phyloP scores from a whole-genome alignment of 2,888 invertebrate genomes.

The Trissoscelio sp. region DNA sequence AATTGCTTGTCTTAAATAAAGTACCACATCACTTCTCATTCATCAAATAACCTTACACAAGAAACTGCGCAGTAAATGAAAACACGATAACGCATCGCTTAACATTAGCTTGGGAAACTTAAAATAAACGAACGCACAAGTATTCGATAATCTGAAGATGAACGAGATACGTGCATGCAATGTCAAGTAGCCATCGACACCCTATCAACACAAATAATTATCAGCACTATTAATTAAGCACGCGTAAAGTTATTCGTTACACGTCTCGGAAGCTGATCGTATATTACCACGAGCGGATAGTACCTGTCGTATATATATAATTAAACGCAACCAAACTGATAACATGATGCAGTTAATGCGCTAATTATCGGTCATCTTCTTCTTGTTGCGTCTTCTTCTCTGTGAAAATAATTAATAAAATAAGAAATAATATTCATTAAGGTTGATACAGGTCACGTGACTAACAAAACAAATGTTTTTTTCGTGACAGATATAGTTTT shows the following conservation, averaged over 20 bases:
- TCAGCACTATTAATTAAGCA: constrained; percentile 54
- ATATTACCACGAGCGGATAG: constrained; percentile 46
- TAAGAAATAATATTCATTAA: no score
- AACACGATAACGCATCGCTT: constrained; percentile 22
- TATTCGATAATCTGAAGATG: constrained; percentile 6
- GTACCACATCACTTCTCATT: not conserved
- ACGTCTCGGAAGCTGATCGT: constrained; percentile 61
- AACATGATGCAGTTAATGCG: constrained; percentile 54
- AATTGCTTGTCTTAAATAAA: no score
- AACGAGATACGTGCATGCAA: constrained; percentile 27
- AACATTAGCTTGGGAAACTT: constrained; percentile 11
- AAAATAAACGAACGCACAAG: not conserved
- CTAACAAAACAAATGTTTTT: no score
- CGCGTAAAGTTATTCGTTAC: constrained; percentile 50
- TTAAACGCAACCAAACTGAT: constrained; percentile 60
- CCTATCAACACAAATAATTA: constrained; percentile 47
- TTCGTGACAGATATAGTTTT: no score
- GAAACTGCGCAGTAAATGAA: constrained; percentile 16
- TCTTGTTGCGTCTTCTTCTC: no score
- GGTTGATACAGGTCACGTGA: no score
- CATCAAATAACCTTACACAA: constrained; percentile 5
- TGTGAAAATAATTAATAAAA: no score
- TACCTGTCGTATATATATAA: constrained; percentile 55
- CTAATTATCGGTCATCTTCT: constrained; percentile 60
- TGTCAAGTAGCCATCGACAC: constrained; percentile 57